Conservation (phyloP, 2,113 vertebrate species). For the human (Homo sapiens) region GRCh38 chr18:31924501-31925000, state of each 20-base stretch:
- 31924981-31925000: neutral
- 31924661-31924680: too few species aligned
- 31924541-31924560: too few species aligned
- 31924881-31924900: neutral
- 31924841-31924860: neutral
- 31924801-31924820: conserved; percentile 22
- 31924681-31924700: too few species aligned
- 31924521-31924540: too few species aligned
- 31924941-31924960: neutral
- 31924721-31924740: too few species aligned
- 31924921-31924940: conserved; percentile 1
- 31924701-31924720: too few species aligned
- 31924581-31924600: too few species aligned
- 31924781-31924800: neutral
- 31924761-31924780: neutral
- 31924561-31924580: too few species aligned
- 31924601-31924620: too few species aligned
- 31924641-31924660: too few species aligned
- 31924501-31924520: too few species aligned
- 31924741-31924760: neutral
- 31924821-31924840: neutral
- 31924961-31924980: neutral
- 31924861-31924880: neutral
- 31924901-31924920: conserved; percentile 22
- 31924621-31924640: too few species aligned